phyloP scores from a whole-genome alignment of 2,888 invertebrate species.

The Erpobdella octoculata region DNA sequence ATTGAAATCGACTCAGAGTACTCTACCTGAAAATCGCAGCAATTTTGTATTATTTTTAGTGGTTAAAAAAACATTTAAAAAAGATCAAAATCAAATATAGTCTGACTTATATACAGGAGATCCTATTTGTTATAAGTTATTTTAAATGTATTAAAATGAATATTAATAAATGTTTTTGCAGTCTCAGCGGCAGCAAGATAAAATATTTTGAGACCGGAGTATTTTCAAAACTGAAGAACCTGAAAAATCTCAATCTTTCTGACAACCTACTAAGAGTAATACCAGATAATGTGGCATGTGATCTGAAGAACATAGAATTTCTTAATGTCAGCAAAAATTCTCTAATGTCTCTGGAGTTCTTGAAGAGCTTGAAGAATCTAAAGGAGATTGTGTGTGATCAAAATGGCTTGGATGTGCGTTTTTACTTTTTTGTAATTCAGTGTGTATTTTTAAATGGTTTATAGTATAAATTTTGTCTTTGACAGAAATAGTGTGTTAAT shows the following conservation, averaged over 20 bases:
- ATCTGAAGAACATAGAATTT: not conserved
- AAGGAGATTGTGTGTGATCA: conserved; percentile 29
- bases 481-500: too few relatives aligned
- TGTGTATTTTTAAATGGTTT: not conserved
- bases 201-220: conserved; percentile 15
- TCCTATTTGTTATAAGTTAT: too few relatives aligned
- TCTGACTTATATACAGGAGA: too few relatives aligned
- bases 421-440: not conserved
- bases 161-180: not conserved
- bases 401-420: conserved; percentile 31
- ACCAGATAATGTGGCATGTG: not conserved
- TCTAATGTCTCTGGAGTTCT: conserved; percentile 25
- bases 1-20: too few relatives aligned
- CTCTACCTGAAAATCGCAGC: too few relatives aligned
- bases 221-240: conserved; percentile 10
- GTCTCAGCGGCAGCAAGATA: conserved; percentile 26
- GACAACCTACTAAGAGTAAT: conserved; percentile 23
- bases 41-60: too few relatives aligned
- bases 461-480: too few relatives aligned
- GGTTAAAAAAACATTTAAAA: too few relatives aligned
- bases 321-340: conserved; percentile 32
- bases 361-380: conserved; percentile 21
- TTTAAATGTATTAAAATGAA: not conserved
- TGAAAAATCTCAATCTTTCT: conserved; percentile 24
- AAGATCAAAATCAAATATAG: too few relatives aligned